phyloP scores from a whole-genome alignment of 2,888 invertebrate species.

The Barypeithes pellucidus region DNA sequence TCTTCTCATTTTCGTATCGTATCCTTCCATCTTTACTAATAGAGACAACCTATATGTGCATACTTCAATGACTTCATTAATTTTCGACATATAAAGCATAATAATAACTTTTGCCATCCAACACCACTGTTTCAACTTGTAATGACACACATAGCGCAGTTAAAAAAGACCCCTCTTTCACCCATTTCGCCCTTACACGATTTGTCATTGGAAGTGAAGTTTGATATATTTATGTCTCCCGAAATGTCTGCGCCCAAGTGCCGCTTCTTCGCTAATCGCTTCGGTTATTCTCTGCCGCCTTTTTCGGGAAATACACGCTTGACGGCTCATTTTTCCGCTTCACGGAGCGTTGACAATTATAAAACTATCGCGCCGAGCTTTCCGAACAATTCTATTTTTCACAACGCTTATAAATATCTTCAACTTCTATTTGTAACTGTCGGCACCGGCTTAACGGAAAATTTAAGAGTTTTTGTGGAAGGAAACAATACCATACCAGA shows the following conservation, averaged over 20 bases:
- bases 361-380: slow-evolving; percentile 52
- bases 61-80: too few species aligned
- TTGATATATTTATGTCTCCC: slow-evolving; percentile 69
- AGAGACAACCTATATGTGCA: too few species aligned
- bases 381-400: slow-evolving; percentile 55
- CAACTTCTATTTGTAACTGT: slow-evolving; percentile 53
- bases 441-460: slow-evolving; percentile 41
- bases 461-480: slow-evolving; percentile 35
- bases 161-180: slow-evolving; percentile 44
- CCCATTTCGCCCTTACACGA: slow-evolving; percentile 64
- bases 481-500: slow-evolving; percentile 40
- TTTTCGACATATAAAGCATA: too few species aligned
- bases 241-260: slow-evolving; percentile 68
- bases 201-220: slow-evolving; percentile 70
- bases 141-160: slow-evolving; percentile 25
- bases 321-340: slow-evolving; percentile 54
- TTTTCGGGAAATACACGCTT: slow-evolving; percentile 54
- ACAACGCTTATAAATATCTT: slow-evolving; percentile 51
- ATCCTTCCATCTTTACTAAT: too few species aligned
- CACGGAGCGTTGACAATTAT: slow-evolving; percentile 53
- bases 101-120: too few species aligned
- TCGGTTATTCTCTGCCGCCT: slow-evolving; percentile 54
- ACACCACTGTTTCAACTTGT: too few species aligned
- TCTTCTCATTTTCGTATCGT: too few species aligned
- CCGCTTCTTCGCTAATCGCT: slow-evolving; percentile 59